Percentiles rank a stretch among this genome's conserved stretches.
Evolutionary conservation across 92 coral and sea anemone species (phyloP).

Genomic region (Paramuricea clavata): DNA sequence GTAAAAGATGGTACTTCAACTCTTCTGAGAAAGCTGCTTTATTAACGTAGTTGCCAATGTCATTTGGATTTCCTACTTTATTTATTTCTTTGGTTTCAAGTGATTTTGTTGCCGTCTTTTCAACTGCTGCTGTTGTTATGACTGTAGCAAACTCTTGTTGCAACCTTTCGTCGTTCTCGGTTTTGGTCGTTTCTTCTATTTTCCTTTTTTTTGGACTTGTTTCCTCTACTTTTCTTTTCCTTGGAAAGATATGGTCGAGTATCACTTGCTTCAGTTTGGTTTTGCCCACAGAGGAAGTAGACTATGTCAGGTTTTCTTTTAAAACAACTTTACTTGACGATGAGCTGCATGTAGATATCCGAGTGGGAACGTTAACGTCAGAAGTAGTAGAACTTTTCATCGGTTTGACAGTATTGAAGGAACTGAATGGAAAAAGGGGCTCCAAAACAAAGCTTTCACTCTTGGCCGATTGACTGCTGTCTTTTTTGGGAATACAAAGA

Average conservation of each 20-base stretch:
- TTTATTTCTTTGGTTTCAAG: background rate
- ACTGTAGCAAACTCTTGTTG: constrained; percentile 17
- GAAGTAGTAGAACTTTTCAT: too few species aligned
- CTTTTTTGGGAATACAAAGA: constrained; percentile 35
- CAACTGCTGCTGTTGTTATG: background rate
- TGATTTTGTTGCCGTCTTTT: background rate
- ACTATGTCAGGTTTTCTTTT: too few species aligned
- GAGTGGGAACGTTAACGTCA: too few species aligned
- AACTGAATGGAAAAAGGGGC: constrained; percentile 8
- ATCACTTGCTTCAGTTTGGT: constrained; percentile 42
- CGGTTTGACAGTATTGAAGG: background rate
- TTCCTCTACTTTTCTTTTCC: constrained; percentile 1
- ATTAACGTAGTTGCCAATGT: constrained; percentile 41
- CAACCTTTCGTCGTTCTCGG: constrained; percentile 16
- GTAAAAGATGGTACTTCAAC: constrained; percentile 38
- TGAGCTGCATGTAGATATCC: too few species aligned
- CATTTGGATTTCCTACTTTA: constrained; percentile 2
- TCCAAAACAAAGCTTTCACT: background rate
- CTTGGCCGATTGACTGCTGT: background rate
- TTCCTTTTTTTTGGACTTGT: too few species aligned
- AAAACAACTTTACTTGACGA: too few species aligned
- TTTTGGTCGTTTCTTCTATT: too few species aligned
- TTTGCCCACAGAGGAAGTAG: too few species aligned
- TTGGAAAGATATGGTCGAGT: constrained; percentile 43
- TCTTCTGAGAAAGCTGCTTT: constrained; percentile 21